These are phyloP conservation scores for Prenolepis imparis DNA, from an alignment of 2,888 invertebrate genomes.

Conservation along the genomic window DNA sequence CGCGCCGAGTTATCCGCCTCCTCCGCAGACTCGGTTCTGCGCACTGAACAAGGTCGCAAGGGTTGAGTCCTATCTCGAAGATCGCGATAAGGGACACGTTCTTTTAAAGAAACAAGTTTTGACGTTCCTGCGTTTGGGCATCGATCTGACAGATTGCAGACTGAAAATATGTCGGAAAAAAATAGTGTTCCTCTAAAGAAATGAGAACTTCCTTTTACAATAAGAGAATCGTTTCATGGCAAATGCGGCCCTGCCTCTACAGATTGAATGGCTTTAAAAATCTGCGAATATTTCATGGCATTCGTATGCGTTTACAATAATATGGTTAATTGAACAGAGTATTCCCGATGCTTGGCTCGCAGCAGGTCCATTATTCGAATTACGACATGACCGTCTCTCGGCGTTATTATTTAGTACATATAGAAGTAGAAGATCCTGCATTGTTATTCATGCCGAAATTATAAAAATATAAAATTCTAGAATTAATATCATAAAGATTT, in stretches of 20 bases:
- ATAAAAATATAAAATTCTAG: neutral
- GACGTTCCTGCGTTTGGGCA: neutral
- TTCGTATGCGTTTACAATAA: constrained; percentile 49
- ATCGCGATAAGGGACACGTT: neutral
- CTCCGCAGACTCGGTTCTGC: constrained; percentile 32
- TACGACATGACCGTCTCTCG: constrained; percentile 44
- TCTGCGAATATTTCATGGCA: constrained; percentile 31
- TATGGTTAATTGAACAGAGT: constrained; percentile 52
- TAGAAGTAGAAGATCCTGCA: neutral
- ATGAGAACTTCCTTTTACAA: neutral
- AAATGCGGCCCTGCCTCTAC: constrained; percentile 36
- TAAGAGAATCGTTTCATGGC: neutral
- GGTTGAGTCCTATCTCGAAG: neutral
- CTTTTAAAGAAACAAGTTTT: neutral
- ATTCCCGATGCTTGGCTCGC: constrained; percentile 35
- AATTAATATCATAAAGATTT: constrained; percentile 7
- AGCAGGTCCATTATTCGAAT: constrained; percentile 53
- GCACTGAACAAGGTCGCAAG: neutral
- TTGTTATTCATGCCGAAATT: neutral
- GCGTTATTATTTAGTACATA: constrained; percentile 36
- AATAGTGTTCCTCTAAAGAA: neutral
- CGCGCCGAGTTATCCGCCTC: constrained; percentile 60
- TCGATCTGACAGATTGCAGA: neutral
- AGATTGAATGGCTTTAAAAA: constrained; percentile 28
- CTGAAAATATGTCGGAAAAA: neutral